Conservation (phyloP, 1,140 invertebrate species). For the Lineus longissimus region DNA sequence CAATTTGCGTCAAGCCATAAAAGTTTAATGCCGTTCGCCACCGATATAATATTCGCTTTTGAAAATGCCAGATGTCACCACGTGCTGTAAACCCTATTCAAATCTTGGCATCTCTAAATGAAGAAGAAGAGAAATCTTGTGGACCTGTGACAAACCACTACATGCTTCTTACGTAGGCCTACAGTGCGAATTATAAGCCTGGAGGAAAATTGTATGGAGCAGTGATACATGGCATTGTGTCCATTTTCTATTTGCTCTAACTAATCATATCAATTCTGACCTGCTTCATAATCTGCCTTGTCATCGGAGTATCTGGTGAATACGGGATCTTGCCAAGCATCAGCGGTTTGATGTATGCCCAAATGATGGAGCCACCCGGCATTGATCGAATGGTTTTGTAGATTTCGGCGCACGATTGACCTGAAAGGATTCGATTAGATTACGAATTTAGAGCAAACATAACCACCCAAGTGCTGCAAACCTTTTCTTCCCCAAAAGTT, state of each 20-base stretch:
- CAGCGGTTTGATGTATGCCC: slow-evolving; percentile 54
- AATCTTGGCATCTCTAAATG: too few species aligned
- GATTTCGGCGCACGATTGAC: slow-evolving; percentile 46
- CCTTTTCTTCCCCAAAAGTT: not conserved
- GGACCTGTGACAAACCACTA: too few species aligned
- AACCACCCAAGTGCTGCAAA: not conserved
- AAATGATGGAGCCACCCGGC: slow-evolving; percentile 48
- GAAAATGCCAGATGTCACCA: too few species aligned
- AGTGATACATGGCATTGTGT: too few species aligned
- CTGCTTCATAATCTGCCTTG: slow-evolving; percentile 40
- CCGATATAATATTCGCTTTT: too few species aligned
- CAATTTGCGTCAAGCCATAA: not conserved
- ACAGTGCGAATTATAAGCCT: too few species aligned
- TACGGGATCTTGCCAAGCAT: slow-evolving; percentile 54
- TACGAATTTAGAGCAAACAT: too few species aligned
- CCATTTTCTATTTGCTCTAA: not conserved
- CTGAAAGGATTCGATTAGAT: slow-evolving; percentile 23
- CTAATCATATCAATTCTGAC: slow-evolving; percentile 18
- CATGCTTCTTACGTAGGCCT: too few species aligned
- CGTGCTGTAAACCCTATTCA: too few species aligned
- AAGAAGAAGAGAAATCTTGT: too few species aligned
- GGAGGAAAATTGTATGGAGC: too few species aligned
- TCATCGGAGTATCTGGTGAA: slow-evolving; percentile 47
- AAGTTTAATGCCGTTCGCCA: slow-evolving; percentile 3
- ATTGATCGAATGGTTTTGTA: slow-evolving; percentile 42